phyloP scores from a whole-genome alignment of 2,888 invertebrate species.

The Synanthedon tipuliformis region DNA sequence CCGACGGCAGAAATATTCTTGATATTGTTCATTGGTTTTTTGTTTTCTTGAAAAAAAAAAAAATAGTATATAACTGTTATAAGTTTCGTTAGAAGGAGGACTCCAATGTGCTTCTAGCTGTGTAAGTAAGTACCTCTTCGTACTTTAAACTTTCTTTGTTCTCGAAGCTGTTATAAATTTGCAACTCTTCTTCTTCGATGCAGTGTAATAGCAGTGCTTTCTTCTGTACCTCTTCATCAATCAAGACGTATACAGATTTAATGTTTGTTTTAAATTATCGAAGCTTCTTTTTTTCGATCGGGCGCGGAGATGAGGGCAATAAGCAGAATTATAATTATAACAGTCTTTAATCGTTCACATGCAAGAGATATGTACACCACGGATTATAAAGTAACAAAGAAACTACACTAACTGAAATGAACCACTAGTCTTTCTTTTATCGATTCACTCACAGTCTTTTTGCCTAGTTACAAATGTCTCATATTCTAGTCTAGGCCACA shows the following conservation, averaged over 20 bases:
- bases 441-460: too few species aligned
- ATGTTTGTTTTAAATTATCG: not conserved
- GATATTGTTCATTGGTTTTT: not conserved
- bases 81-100: not conserved
- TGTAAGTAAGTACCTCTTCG: not conserved
- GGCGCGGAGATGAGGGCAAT: too few species aligned
- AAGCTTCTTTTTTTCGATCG: not conserved
- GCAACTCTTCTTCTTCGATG: not conserved
- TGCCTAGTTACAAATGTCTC: too few species aligned
- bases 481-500: too few species aligned
- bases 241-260: not conserved
- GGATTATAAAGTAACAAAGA: too few species aligned
- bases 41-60: not conserved
- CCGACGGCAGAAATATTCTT: not conserved
- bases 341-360: too few species aligned
- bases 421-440: too few species aligned
- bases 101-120: not conserved
- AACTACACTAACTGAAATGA: too few species aligned
- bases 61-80: not conserved
- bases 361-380: too few species aligned
- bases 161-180: not conserved
- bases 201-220: not conserved
- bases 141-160: not conserved
- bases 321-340: too few species aligned
- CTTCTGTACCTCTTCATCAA: not conserved